Percentiles rank a stretch among this genome's conserved stretches.
These are phyloP conservation scores for Verasper variegatus DNA, from an alignment of 2,113 vertebrate species.

Conservation along the genomic window DNA sequence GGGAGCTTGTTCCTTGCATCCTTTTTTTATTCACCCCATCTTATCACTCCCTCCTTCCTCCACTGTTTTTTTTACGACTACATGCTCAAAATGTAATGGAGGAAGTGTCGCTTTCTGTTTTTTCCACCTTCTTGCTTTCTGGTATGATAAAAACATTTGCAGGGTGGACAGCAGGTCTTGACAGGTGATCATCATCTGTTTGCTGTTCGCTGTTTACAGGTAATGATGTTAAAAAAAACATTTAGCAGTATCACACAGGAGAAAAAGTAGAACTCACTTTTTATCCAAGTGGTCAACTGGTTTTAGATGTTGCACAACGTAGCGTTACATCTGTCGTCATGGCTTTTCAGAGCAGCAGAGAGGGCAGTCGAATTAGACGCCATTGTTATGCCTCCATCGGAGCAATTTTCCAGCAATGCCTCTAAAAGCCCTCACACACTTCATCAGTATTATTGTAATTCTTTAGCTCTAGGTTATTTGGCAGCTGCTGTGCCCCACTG, in stretches of 20 bases:
- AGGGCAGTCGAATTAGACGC: conserved; percentile 81
- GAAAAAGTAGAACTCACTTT: not conserved
- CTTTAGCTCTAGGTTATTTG: conserved; percentile 95
- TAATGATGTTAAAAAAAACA: not conserved
- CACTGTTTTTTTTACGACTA: conserved; percentile 37
- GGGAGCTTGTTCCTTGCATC: conserved; percentile 83
- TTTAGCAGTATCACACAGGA: conserved; percentile 3
- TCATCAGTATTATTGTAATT: conserved; percentile 98
- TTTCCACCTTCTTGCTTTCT: conserved; percentile 21
- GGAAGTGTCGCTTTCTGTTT: conserved; percentile 18
- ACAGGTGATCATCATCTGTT: conserved; percentile 22
- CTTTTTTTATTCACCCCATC: conserved; percentile 59
- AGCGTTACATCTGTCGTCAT: conserved; percentile 60
- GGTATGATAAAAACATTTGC: conserved; percentile 23
- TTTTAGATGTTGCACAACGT: conserved; percentile 32
- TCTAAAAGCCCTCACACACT: conserved; percentile 90
- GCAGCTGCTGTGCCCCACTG: conserved; percentile 98
- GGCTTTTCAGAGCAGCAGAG: conserved; percentile 73
- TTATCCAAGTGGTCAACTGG: conserved; percentile 5
- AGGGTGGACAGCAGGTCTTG: conserved; percentile 1
- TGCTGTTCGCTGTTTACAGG: conserved; percentile 12
- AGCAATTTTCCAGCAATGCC: conserved; percentile 88
- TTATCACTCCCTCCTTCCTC: conserved; percentile 37
- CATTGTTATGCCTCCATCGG: conserved; percentile 88
- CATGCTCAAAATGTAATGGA: conserved; percentile 52